Conservation (phyloP, 92 coral and sea anemone genomes). For the Palythoa heliodiscus region DNA sequence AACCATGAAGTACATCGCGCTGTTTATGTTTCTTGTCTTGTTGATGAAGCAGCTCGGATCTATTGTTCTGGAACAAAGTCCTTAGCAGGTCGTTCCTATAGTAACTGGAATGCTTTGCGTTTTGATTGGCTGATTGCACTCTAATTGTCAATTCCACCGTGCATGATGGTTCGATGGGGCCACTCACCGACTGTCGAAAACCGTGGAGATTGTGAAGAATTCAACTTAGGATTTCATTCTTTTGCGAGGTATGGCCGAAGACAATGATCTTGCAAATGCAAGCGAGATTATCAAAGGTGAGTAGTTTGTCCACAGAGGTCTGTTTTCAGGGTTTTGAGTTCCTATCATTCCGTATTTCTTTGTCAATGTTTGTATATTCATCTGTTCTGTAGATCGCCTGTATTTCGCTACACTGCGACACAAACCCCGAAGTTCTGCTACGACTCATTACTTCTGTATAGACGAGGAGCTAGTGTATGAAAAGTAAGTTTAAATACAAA, state of each 20-base stretch:
- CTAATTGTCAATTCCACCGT: constrained; percentile 47
- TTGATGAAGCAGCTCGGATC: constrained; percentile 21
- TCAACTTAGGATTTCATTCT: constrained; percentile 30
- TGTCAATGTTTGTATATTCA: constrained; percentile 22
- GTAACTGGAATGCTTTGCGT: constrained; percentile 54
- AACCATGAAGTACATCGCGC: background rate
- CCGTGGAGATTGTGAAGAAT: constrained; percentile 47
- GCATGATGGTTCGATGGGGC: constrained; percentile 31
- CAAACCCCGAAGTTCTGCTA: constrained; percentile 83
- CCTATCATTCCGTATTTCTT: constrained; percentile 22
- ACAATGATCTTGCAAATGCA: constrained; percentile 84
- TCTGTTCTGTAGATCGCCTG: constrained; percentile 81
- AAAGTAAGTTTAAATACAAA: constrained; percentile 73
- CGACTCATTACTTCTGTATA: constrained; percentile 90
- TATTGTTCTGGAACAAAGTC: constrained; percentile 43
- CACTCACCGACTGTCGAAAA: constrained; percentile 36
- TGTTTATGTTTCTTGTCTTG: background rate
- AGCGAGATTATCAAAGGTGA: constrained; percentile 90
- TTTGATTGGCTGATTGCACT: constrained; percentile 61
- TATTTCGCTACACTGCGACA: constrained; percentile 92
- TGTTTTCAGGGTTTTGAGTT: background rate
- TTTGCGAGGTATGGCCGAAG: constrained; percentile 87
- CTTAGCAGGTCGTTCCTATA: constrained; percentile 53
- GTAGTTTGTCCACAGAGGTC: background rate
- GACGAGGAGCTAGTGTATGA: constrained; percentile 98